Evolutionary conservation across 2,888 invertebrate genomes (phyloP), one percentile per base, ranked within the genome.

Genomic region (Andrena marginata): DNA sequence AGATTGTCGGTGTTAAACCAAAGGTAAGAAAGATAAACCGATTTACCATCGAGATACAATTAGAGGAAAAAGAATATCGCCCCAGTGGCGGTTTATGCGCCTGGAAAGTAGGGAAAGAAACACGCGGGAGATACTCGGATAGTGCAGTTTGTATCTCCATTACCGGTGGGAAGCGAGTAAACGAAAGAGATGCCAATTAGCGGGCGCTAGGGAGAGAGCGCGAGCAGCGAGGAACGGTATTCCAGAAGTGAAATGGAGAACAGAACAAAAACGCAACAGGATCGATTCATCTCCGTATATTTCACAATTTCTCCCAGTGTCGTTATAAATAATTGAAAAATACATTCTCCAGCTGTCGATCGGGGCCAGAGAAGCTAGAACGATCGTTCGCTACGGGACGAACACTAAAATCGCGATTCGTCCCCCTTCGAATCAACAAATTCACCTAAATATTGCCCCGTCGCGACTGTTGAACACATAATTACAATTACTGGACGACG

Each of bases 291-390:
- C 67, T 68, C 20, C 31, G 16, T 79, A 31, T 77, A 79, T 70
- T 79, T 77, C 33, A 23, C 20, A n/a, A 64, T 64, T 26, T 26
- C 35, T 69, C 20, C 26, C 23, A 56, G 23, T 35, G 10, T 59
- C 23, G 31, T 59, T 70, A 65, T 64, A 65, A 79, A 70, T 31
- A 64, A 70, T 65, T 26, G 1, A 65, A 79, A 77, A 70, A 77
- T 59, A 62, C 68, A 76, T 20, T 51, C 26, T 10, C 69, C 51
- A 23, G 13, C 42, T 31, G 26, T 13, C 13, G 13, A 26, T 16
- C 51, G n/a, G 1, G 16, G 35, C 56, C 26, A 26, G 26, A 26
- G 23, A 26, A 56, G 20, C 8, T 26, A 16, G 23, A 56, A 56
- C 10, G 23, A 56, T 5, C 56, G 56, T 56, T 56, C 56, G 23